These are phyloP conservation scores for Vulpes lagopus DNA, from an alignment of 2,113 vertebrate genomes.

Conservation along the genomic window DNA sequence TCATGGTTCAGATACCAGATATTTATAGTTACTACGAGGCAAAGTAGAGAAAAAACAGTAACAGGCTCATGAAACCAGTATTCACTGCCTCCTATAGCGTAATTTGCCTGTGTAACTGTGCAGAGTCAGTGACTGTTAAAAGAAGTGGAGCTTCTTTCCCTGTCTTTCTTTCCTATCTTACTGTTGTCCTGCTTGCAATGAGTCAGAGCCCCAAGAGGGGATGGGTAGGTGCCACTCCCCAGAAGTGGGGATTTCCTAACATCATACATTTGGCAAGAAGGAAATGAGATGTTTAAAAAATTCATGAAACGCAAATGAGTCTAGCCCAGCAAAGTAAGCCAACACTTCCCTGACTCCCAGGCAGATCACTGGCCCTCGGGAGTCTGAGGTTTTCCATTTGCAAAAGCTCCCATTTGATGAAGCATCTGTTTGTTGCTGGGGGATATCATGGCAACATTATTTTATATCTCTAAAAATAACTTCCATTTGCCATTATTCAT, in stretches of 20 bases:
- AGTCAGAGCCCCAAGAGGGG: conserved; percentile 54
- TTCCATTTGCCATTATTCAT: not conserved
- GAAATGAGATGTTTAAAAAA: conserved; percentile 33
- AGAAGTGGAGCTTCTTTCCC: not conserved
- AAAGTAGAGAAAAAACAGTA: not conserved
- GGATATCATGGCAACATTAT: not conserved
- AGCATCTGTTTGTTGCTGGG: conserved; percentile 52
- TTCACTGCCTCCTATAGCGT: not conserved
- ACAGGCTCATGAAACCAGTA: not conserved
- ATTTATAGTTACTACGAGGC: not conserved
- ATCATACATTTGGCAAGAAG: conserved; percentile 43
- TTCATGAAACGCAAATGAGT: not conserved
- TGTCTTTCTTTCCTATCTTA: not conserved
- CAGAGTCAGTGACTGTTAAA: not conserved
- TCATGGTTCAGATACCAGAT: not conserved
- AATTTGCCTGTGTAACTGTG: not conserved
- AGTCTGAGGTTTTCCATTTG: conserved; percentile 21
- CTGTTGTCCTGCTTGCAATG: not conserved
- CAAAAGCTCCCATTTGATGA: not conserved
- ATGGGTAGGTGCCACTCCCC: not conserved
- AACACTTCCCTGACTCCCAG: not conserved
- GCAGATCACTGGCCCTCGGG: not conserved
- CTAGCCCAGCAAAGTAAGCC: not conserved
- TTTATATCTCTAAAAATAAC: not conserved
- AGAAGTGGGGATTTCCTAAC: conserved; percentile 59